A percentile compares a stretch with the other conserved stretches of the same genome.
Conservation (phyloP, 2,888 invertebrate genomes). For the Stenoptilia bipunctidactyla region DNA sequence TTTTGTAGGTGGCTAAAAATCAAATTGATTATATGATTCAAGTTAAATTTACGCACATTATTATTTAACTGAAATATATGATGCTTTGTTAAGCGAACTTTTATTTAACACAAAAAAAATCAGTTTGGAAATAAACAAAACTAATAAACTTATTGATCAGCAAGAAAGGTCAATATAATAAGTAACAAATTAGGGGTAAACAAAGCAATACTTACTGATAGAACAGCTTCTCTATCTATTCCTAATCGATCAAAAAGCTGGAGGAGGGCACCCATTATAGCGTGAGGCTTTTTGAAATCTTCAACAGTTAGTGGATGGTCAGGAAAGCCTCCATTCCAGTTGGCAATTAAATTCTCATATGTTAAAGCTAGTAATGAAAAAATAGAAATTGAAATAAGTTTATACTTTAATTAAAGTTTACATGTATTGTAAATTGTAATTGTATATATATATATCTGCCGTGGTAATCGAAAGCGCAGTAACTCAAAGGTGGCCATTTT, state of each 20-base stretch:
- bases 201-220: constrained; percentile 29
- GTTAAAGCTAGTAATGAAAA: no score
- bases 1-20: constrained; percentile 35
- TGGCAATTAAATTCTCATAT: constrained; percentile 34
- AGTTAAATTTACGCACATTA: not conserved
- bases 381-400: no score
- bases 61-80: not conserved
- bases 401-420: no score
- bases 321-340: constrained; percentile 45
- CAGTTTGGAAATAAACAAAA: no score
- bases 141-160: no score
- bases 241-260: constrained; percentile 40
- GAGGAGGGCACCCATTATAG: constrained; percentile 41
- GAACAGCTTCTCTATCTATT: constrained; percentile 39
- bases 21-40: not conserved
- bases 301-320: constrained; percentile 29
- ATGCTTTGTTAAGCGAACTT: not conserved
- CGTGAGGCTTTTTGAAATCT: constrained; percentile 43
- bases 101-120: no score
- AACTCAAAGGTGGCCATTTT: no score
- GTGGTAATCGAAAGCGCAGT: no score
- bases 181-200: no score
- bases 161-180: no score
- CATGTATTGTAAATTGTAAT: no score
- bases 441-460: no score